Base-by-base conservation (phyloP, 2,113 vertebrate species). In the Sitta europaea region DNA sequence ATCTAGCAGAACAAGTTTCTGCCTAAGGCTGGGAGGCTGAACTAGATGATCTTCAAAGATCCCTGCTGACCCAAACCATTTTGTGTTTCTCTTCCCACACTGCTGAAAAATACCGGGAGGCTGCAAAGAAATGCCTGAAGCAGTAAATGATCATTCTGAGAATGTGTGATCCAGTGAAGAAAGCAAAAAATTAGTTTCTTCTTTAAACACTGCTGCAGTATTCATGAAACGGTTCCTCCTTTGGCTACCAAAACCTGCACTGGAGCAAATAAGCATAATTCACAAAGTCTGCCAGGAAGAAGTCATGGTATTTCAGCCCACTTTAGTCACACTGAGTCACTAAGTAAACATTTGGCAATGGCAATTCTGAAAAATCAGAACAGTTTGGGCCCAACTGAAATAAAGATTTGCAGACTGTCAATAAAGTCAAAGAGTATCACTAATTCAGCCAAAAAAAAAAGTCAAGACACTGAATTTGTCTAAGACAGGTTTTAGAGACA, bases 241-340 rank as follows among this genome's bases (percentile, higher is more conserved):
- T 4, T n/a, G 25, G 59, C 58, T 80, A 53, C n/a, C 40, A 43
- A 67, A 81, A 87, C 53, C 31, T 1, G 2, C 1, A 1, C 15
- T 19, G 31, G 33, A 94, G 85, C 19, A 88, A 88, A 74, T 11
- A 55, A 81, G 72, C 0, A 1, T n/a, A 59, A 85, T 65, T 71
- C 43, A 66, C 31, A 54, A 57, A 48, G 66, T 43, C 65, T 81
- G 91, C 31, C 57, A 68, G 45, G 57, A 82, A 51, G 14, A 50
- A 68, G 62, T 55, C 6, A 40, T 3, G 58, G 72, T 73, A 84
- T 81, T 94, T 84, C 77, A 66, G 57, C 45, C 67, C 72, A 59
- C 63, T 59, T 54, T 48, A 78, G 67, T 76, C 59, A 73, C 70
- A 58, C 22, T 70, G 90, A 89, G 51, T 80, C 72, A 94, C 63